Evolutionary conservation across 2,888 invertebrate species (phyloP).

Genomic region (Polylopha cassiicola): DNA sequence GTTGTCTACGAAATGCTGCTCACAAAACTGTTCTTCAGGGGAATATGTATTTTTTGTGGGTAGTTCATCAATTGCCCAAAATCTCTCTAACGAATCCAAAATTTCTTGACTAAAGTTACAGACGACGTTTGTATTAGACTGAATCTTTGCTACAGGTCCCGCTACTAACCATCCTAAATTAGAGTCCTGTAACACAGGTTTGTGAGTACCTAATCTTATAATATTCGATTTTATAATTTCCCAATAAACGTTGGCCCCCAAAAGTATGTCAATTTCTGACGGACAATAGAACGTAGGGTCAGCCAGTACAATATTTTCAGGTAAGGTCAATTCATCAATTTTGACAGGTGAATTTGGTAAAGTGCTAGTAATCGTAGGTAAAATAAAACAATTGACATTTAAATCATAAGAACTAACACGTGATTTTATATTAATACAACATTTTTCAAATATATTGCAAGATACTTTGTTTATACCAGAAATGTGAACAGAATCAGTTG

Average conservation of each 20-base stretch:
- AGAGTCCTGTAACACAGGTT: conserved; percentile 24
- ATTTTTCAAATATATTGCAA: conserved; percentile 8
- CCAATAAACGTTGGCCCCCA: conserved; percentile 28
- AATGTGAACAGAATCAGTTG: conserved; percentile 8
- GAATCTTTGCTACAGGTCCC: too few relatives aligned
- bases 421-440: conserved; percentile 17
- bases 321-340: conserved; percentile 13
- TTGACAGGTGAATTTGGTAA: conserved; percentile 19
- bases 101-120: too few relatives aligned
- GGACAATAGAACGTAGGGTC: conserved; percentile 24
- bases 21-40: conserved; percentile 24
- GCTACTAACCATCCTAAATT: conserved; percentile 31
- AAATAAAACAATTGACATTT: conserved; percentile 22
- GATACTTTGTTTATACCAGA: conserved; percentile 22
- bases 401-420: conserved; percentile 16
- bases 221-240: too few relatives aligned
- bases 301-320: conserved; percentile 20
- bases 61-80: conserved; percentile 30
- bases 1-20: conserved; percentile 26
- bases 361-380: conserved; percentile 23
- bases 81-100: conserved; percentile 21
- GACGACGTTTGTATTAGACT: too few relatives aligned
- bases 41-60: conserved; percentile 21
- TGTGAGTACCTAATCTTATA: conserved; percentile 25
- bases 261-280: conserved; percentile 20